Evolutionary conservation across 2,888 invertebrate genomes (phyloP).

Genomic region (Frankliniella intonsa): DNA sequence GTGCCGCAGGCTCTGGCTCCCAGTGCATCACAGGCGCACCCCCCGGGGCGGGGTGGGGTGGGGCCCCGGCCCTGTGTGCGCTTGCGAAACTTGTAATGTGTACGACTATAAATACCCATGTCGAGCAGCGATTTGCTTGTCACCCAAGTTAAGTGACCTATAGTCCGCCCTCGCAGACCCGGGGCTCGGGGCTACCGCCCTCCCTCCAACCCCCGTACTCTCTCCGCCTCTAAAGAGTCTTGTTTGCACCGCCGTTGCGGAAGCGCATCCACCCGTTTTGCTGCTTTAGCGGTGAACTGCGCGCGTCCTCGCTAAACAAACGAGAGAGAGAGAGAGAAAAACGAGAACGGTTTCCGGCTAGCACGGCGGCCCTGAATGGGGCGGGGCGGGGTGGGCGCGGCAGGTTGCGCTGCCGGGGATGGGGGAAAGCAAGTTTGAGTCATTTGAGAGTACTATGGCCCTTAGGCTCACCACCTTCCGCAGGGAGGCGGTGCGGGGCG

Average conservation of each 20-base stretch:
- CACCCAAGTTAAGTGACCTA: not conserved
- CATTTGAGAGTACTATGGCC: conserved; percentile 10
- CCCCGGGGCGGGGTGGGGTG: no score
- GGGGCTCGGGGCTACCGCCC: no score
- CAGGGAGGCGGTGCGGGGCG: not conserved
- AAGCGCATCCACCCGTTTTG: no score
- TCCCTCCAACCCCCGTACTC: no score
- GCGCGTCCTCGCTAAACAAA: no score
- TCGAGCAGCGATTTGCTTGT: not conserved
- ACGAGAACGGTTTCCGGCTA: not conserved
- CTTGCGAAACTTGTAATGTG: conserved; percentile 22
- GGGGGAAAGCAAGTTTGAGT: not conserved
- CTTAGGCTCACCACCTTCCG: not conserved
- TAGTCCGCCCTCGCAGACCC: no score
- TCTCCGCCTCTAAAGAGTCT: no score
- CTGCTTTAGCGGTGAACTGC: no score
- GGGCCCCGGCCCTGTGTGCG: not conserved
- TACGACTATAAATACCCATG: conserved; percentile 3
- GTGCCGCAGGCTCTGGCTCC: not conserved
- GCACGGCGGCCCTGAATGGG: not conserved
- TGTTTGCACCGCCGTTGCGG: no score
- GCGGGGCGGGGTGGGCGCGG: not conserved
- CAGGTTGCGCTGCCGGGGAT: not conserved
- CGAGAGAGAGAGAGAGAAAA: no score
- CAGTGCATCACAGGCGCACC: not conserved